A percentile compares a stretch with the other conserved stretches of the same genome.
Evolutionary conservation across 2,888 invertebrate genomes (phyloP).

Genomic region (Drosophila neonasuta): DNA sequence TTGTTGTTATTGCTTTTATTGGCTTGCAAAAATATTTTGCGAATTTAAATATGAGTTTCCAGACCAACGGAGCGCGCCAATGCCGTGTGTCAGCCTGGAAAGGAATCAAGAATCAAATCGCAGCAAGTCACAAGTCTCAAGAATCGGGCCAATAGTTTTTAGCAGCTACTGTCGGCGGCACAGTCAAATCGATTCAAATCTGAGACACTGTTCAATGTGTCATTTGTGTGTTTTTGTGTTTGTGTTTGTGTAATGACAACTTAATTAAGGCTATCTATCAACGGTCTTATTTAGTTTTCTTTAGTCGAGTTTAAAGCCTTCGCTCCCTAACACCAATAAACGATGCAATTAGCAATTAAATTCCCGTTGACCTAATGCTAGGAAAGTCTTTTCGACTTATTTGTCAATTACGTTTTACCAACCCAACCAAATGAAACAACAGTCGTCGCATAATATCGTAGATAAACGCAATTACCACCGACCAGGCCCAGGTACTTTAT

Average conservation of each 20-base stretch:
- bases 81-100: constrained; percentile 27
- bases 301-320: constrained; percentile 37
- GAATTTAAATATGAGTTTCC: constrained; percentile 44
- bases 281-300: constrained; percentile 45
- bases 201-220: constrained; percentile 8
- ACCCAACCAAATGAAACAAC: constrained; percentile 11
- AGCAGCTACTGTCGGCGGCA: constrained; percentile 10
- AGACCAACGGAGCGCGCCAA: constrained; percentile 54
- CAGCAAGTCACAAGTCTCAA: neutral
- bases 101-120: constrained; percentile 11
- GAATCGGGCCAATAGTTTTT: constrained; percentile 28
- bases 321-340: constrained; percentile 36
- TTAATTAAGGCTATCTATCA: constrained; percentile 72
- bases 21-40: constrained; percentile 24
- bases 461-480: constrained; percentile 63
- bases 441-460: constrained; percentile 39
- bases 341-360: constrained; percentile 75
- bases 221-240: constrained; percentile 16
- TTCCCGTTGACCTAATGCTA: constrained; percentile 65
- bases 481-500: constrained; percentile 17
- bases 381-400: constrained; percentile 73
- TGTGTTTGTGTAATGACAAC: constrained; percentile 50
- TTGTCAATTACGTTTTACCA: constrained; percentile 71
- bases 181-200: constrained; percentile 1
- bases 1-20: constrained; percentile 13